phyloP scores from a whole-genome alignment of 2,113 vertebrate genomes.

The Aspidoscelis tigris region DNA sequence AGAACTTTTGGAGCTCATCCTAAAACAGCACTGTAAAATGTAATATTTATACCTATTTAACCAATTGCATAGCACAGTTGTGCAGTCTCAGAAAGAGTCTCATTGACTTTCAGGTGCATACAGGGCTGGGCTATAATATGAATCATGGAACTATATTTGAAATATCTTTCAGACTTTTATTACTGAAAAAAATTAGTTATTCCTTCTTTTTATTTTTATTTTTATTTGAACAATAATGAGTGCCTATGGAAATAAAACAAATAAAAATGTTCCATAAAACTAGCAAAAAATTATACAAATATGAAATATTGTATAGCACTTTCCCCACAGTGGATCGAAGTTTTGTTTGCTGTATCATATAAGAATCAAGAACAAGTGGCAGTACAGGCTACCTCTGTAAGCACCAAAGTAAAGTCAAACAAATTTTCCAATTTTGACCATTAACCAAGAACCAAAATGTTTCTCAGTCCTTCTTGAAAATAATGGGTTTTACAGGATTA shows the following conservation, averaged over 20 bases:
- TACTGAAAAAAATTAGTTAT: neutral
- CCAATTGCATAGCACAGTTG: too few relatives aligned
- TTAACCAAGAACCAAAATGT: neutral
- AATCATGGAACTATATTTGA: slow-evolving; percentile 20
- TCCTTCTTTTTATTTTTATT: neutral
- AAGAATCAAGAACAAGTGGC: neutral
- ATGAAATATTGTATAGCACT: neutral
- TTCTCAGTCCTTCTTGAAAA: slow-evolving; percentile 4
- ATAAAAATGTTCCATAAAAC: neutral
- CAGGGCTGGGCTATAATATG: neutral
- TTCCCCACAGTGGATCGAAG: neutral
- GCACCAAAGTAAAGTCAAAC: too few relatives aligned
- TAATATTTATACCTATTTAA: too few relatives aligned
- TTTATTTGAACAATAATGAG: too few relatives aligned
- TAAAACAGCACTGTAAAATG: too few relatives aligned
- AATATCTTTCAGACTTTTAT: slow-evolving; percentile 27
- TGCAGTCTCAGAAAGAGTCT: too few relatives aligned
- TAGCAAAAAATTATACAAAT: neutral
- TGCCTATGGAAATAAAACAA: neutral
- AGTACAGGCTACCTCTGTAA: neutral
- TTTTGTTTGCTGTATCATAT: too few relatives aligned
- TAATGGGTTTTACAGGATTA: neutral
- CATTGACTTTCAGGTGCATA: too few relatives aligned
- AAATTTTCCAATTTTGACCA: neutral
- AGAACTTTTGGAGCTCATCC: too few relatives aligned